Evolutionary conservation across 2,888 invertebrate species (phyloP), one percentile per base, ranked within the genome.

Genomic region (Iphiclides podalirius): DNA sequence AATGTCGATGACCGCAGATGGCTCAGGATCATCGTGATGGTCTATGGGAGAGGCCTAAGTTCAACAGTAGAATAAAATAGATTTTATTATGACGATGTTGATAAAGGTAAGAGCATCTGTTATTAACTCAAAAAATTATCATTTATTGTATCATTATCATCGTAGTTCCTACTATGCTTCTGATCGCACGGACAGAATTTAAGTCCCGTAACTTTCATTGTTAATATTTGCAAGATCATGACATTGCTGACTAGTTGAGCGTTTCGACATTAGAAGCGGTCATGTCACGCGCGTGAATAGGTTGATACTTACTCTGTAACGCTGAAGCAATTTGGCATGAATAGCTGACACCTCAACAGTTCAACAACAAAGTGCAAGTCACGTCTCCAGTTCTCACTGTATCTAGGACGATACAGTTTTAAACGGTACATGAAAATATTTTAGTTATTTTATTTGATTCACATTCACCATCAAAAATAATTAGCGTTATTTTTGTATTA

Each of bases 241-340:
- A 42, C n/a, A 34, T 1, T 15, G 13, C 15, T 35, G 35, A 44
- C 26, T 26, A 37, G 42, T 37, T 48, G 33, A 49, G 15, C 20
- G 38, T 39, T 39, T 49, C 39, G 14, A 28, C 35, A 38, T 44
- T 38, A 17, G n/a, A 38, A 39, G 44, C 43, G 11, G 39, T 39
- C 39, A 44, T 46, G 31, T 17, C 20, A 36, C 12, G 9, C 15
- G 34, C n/a, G 51, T 57, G 50, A 51, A 57, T 50, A 47, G n/a
- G 31, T n/a, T 6, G 47, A 48, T 49, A 23, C 44, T 50, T 35
- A 50, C 50, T 51, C 52, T 23, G 31, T 36, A 42, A 46, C 40
- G 36, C 43, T 34, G 12, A 15, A 16, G 17, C 17, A 34, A 23
- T 28, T 51, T 17, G 40, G 43, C 33, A 14, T 41, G 45, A 46